Evolutionary conservation across 2,888 invertebrate genomes (phyloP), one percentile per base, ranked within the genome.

Genomic region (Neelides folsomi): DNA sequence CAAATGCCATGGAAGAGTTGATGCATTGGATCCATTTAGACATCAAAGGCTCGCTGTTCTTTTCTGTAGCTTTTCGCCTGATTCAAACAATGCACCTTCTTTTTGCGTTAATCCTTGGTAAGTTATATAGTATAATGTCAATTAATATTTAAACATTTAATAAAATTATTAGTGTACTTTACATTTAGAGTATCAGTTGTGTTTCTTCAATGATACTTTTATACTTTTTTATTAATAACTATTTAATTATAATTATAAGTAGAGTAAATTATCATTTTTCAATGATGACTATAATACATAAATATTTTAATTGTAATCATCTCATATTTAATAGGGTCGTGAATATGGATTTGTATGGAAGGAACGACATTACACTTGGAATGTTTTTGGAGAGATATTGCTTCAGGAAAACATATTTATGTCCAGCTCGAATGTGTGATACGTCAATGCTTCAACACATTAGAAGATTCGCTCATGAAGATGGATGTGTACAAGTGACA

Each of bases 271-370:
- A n/a, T n/a, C n/a, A n/a, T n/a, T n/a, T n/a, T n/a, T n/a, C n/a
- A n/a, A n/a, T n/a, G n/a, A n/a, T n/a, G n/a, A n/a, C n/a, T n/a
- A n/a, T n/a, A n/a, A n/a, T n/a, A n/a, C n/a, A n/a, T n/a, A n/a
- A n/a, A n/a, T n/a, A n/a, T n/a, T n/a, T n/a, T n/a, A n/a, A n/a
- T n/a, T n/a, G n/a, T n/a, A n/a, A n/a, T n/a, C n/a, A n/a, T n/a
- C n/a, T n/a, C n/a, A n/a, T 47, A 58, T 55, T n/a, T 67, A 68
- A 19, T 63, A 84, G 84, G 82, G 79, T 88, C 49, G 84, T 89
- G 0, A 80, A 81, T 51, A 97, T 98, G 92, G 86, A 89, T 67
- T 86, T 93, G 73, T 98, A 98, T 71, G 92, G 92, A 0, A 78
- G 82, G 18, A 88, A 93, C 68, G 98, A 98, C 71, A 92, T 97